Evolutionary conservation across 1,140 invertebrate genomes (phyloP), one percentile per base, ranked within the genome.

Genomic region (Cecropterus lyciades): DNA sequence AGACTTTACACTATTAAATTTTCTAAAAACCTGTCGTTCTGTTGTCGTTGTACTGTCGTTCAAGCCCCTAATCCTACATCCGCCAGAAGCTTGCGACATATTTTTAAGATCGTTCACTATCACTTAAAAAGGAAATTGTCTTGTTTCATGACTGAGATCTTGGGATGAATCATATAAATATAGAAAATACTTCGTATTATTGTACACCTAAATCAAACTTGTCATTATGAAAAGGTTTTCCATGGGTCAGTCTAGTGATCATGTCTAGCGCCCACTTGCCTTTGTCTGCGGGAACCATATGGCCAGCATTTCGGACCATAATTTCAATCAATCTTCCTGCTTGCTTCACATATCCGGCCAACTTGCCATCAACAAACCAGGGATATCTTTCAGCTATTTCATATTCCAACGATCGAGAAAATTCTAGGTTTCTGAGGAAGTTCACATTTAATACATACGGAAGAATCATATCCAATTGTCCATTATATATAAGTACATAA

Each of bases 391-490:
- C 80, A 0, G 96, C 94, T 33, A 87, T 93, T 69, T 93, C 94
- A 80, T 97, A 98, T 5, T 94, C 91, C 0, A 94, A 91, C 0
- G 94, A 87, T 1, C 94, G 94, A 17, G 92, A 86, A 93, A 97
- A 98, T 40, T 96, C 92, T 0, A 98, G 81, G 8, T 94, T 88
- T 33, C 90, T 90, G 6, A 98, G 82, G 80, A 96, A 97, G 71
- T 95, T 95, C 49, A 95, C 93, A 0, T 96, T 97, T 27, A 96
- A 77, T 0, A 96, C 95, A 85, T 97, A 97, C 0, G 96, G 95
- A 1, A 97, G 95, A 75, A 98, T 97, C n/a, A 98, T 95, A 80
- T 98, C 97, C 40, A 98, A 79, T 78, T 98, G 96, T 0, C 97
- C 97, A 79, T 95, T 97, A 81, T 97, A 98, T 53, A 96, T 93